Evolutionary conservation across 2,888 invertebrate species (phyloP).

Genomic region (Anarsia innoxiella): DNA sequence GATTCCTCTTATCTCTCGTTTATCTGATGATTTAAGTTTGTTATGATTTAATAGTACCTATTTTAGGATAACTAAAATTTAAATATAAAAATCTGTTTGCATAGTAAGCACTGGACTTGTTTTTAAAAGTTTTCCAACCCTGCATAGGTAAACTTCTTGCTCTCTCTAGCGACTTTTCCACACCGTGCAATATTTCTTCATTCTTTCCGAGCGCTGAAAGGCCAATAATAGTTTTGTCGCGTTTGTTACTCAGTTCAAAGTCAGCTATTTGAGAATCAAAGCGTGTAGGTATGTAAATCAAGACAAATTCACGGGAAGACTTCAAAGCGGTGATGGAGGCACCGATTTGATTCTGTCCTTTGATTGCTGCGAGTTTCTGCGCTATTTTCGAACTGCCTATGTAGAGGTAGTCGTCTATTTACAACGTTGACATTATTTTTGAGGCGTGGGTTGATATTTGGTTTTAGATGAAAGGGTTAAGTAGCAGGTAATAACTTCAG

Average conservation of each 20-base stretch:
- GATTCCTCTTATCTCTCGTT: too few species aligned
- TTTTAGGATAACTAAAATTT: too few species aligned
- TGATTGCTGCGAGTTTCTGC: conserved; percentile 54
- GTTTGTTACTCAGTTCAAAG: conserved; percentile 17
- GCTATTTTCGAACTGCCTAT: conserved; percentile 44
- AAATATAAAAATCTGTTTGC: too few species aligned
- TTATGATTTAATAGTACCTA: too few species aligned
- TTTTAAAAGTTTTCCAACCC: too few species aligned
- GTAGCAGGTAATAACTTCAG: too few species aligned
- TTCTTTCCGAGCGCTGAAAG: conserved; percentile 4
- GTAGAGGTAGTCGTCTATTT: background rate
- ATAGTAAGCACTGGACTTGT: too few species aligned
- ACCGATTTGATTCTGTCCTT: conserved; percentile 59
- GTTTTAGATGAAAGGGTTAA: too few species aligned
- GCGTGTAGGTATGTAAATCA: conserved; percentile 26
- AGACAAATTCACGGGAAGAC: conserved; percentile 53
- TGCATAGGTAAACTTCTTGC: too few species aligned
- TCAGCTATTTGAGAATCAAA: conserved; percentile 18
- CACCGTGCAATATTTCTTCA: conserved; percentile 5
- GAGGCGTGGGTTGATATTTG: too few species aligned
- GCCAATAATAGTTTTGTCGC: conserved; percentile 9
- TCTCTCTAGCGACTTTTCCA: conserved; percentile 1
- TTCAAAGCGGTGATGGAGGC: conserved; percentile 49
- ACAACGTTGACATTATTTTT: conserved; percentile 6
- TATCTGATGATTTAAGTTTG: too few species aligned